Evolutionary conservation across 30 jellyfish, hydroid and myxozoan genomes (phyloP).

Genomic region (Aurelia aurita): DNA sequence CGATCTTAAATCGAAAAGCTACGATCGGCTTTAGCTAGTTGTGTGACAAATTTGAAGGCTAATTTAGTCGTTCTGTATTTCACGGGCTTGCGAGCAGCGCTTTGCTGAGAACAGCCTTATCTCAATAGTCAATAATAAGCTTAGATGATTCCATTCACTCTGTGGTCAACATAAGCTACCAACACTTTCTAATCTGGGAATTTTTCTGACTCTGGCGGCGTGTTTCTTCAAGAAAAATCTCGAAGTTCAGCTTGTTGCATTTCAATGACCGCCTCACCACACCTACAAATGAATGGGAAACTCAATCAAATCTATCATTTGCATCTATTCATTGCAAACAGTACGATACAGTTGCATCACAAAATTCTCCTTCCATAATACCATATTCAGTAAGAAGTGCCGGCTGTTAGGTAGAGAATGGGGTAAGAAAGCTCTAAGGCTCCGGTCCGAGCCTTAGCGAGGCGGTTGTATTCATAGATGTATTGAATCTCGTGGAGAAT

Average conservation of each 20-base stretch:
- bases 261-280: conserved; percentile 2
- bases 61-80: conserved; percentile 27
- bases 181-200: conserved; percentile 41
- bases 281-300: conserved; percentile 18
- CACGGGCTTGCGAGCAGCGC: conserved; percentile 41
- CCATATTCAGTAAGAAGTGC: too few species aligned
- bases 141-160: conserved; percentile 25
- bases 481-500: too few species aligned
- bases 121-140: conserved; percentile 44
- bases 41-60: conserved; percentile 48
- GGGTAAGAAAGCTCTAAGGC: too few species aligned
- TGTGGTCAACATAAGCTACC: conserved; percentile 57
- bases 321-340: too few species aligned
- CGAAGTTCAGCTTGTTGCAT: conserved; percentile 56
- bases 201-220: conserved; percentile 36
- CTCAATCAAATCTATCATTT: neutral
- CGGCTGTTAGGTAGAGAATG: too few species aligned
- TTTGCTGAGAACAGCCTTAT: conserved; percentile 48
- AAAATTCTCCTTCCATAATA: too few species aligned
- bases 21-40: conserved; percentile 40
- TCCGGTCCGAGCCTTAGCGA: too few species aligned
- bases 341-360: too few species aligned
- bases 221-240: conserved; percentile 27
- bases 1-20: conserved; percentile 1
- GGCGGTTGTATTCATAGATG: too few species aligned